Evolutionary conservation across 2,888 invertebrate genomes (phyloP).

Genomic region (Latrodectus elegans): DNA sequence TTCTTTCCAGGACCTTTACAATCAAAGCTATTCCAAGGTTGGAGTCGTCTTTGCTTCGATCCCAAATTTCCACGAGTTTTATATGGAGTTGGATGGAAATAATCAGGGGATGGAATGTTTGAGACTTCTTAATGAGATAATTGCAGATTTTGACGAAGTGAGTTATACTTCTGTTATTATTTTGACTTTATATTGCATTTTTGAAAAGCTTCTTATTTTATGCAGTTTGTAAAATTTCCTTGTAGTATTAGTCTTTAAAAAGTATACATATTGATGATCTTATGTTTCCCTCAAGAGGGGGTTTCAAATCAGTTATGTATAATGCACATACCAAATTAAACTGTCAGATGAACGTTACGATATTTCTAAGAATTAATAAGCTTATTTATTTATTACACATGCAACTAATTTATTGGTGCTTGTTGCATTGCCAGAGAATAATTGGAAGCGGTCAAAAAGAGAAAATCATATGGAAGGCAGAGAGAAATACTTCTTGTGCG

Average conservation of each 20-base stretch:
- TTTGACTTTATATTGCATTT: neutral
- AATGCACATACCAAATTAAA: no score
- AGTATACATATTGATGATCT: neutral
- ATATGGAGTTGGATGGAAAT: constrained; percentile 92
- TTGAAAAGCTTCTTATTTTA: neutral
- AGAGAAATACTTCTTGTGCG: no score
- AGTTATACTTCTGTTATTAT: constrained; percentile 70
- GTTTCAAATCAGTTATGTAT: no score
- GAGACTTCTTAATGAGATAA: constrained; percentile 90
- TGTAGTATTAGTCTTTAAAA: no score
- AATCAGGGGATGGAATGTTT: constrained; percentile 94
- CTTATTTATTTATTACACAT: no score
- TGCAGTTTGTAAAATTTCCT: no score
- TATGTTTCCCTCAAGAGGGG: neutral
- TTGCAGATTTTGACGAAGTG: constrained; percentile 94
- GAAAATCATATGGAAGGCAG: no score
- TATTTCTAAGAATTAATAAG: no score
- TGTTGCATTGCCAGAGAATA: no score
- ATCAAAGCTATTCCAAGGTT: constrained; percentile 92
- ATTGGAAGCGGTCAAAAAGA: no score
- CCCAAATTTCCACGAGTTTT: constrained; percentile 95
- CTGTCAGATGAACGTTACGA: no score
- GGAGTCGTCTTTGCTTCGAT: constrained; percentile 94
- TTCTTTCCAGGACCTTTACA: constrained; percentile 86
- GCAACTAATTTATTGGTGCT: no score